A percentile compares a stretch with the other conserved stretches of the same genome.
phyloP scores from a whole-genome alignment of 2,797 vertebrate genomes.

The Netta rufina region DNA sequence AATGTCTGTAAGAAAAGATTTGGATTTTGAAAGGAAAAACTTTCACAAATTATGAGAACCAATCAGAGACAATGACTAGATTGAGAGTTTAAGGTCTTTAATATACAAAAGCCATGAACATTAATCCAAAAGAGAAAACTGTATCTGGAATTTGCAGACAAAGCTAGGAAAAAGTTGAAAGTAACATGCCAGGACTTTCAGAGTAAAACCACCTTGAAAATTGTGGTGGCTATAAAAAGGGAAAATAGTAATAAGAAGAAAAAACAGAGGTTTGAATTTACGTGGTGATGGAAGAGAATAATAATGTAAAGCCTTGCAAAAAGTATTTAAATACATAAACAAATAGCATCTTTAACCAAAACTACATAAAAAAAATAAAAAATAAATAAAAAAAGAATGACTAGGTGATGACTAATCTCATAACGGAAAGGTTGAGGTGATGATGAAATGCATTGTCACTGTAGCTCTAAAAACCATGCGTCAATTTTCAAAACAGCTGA shows the following conservation, averaged over 20 bases:
- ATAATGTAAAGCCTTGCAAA: background rate
- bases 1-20: slow-evolving; percentile 1
- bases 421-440: background rate
- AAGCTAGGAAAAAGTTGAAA: background rate
- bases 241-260: background rate
- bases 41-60: background rate
- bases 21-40: slow-evolving; percentile 7
- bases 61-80: background rate
- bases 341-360: background rate
- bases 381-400: background rate
- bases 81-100: slow-evolving; percentile 8
- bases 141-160: background rate
- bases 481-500: background rate
- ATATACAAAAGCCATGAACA: background rate
- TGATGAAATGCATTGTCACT: background rate
- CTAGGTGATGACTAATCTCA: background rate
- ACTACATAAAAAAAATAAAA: background rate
- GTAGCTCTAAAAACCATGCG: background rate
- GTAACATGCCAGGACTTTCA: background rate
- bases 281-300: background rate
- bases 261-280: background rate
- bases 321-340: background rate
- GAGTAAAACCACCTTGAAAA: background rate
- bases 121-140: background rate
- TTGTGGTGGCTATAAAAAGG: background rate